Conservation (phyloP, 1,140 invertebrate species). For the Lordiphosa stackelbergi region DNA sequence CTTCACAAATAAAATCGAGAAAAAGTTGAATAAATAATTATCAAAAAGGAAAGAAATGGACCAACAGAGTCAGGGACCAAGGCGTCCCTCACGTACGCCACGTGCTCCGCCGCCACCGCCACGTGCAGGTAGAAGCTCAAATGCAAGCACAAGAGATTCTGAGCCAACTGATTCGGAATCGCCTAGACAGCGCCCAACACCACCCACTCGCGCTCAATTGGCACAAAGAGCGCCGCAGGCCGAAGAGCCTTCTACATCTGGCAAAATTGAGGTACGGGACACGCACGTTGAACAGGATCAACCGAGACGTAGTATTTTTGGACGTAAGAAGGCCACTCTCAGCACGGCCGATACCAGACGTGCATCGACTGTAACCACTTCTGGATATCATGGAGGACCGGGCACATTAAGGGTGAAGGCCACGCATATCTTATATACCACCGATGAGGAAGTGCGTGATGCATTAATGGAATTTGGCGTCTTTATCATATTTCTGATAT, state of each 20-base stretch:
- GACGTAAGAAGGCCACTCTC: neutral
- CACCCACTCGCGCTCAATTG: neutral
- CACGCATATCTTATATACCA: conserved; percentile 39
- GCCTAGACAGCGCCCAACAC: neutral
- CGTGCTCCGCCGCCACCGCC: neutral
- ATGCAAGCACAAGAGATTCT: neutral
- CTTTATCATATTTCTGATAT: conserved; percentile 60
- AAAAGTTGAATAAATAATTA: neutral
- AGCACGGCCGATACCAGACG: neutral
- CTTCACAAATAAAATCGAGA: neutral
- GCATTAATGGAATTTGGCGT: conserved; percentile 56
- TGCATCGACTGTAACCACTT: neutral
- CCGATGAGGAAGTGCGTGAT: conserved; percentile 58
- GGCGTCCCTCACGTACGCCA: neutral
- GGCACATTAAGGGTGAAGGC: conserved; percentile 12
- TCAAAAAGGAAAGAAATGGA: conserved; percentile 13
- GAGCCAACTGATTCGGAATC: too few relatives aligned
- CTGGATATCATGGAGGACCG: neutral
- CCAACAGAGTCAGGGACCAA: neutral
- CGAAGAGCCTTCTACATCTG: neutral
- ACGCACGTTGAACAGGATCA: neutral
- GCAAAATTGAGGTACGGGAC: neutral
- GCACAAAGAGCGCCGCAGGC: neutral
- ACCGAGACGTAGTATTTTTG: neutral
- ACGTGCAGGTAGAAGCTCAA: neutral